A percentile compares a stretch with the other conserved stretches of the same genome.
These are phyloP conservation scores for Tillus elongatus DNA, from an alignment of 2,888 invertebrate species.

Conservation along the genomic window DNA sequence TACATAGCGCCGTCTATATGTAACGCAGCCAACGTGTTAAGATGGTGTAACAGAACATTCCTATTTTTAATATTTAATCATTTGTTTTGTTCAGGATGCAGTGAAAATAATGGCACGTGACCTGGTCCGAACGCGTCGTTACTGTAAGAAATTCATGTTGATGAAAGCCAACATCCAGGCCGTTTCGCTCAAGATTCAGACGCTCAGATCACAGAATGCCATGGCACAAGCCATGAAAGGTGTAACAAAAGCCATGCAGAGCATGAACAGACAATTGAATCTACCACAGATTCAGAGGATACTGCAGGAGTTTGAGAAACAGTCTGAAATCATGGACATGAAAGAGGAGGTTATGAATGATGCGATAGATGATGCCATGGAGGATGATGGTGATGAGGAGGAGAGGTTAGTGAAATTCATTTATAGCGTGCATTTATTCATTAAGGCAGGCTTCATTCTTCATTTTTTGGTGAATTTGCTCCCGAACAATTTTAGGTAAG, in stretches of 20 bases:
- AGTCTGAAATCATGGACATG: conserved; percentile 99
- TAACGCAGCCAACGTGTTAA: too few species aligned
- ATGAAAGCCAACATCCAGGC: conserved; percentile 99
- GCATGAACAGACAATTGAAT: conserved; percentile 95
- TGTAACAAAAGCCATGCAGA: conserved; percentile 95
- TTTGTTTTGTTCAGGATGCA: conserved; percentile 64
- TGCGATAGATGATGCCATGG: conserved; percentile 99
- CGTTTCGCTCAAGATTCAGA: conserved; percentile 94
- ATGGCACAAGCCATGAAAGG: conserved; percentile 99
- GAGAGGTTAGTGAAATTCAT: conserved; percentile 65
- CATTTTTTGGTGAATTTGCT: neutral
- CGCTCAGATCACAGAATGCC: conserved; percentile 93
- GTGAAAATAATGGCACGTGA: conserved; percentile 99
- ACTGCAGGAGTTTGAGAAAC: conserved; percentile 95
- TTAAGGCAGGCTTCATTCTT: too few species aligned
- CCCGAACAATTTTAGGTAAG: too few species aligned
- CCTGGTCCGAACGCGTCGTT: conserved; percentile 88
- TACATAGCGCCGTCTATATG: too few species aligned
- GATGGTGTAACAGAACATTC: too few species aligned
- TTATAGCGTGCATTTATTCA: too few species aligned
- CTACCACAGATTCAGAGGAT: conserved; percentile 98
- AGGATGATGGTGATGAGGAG: conserved; percentile 95
- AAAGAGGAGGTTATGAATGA: conserved; percentile 99
- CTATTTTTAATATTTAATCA: conserved; percentile 6
- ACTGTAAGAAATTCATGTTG: conserved; percentile 96